Base-by-base conservation (phyloP, 2,888 invertebrate genomes). In the Sipunculus nudus region DNA sequence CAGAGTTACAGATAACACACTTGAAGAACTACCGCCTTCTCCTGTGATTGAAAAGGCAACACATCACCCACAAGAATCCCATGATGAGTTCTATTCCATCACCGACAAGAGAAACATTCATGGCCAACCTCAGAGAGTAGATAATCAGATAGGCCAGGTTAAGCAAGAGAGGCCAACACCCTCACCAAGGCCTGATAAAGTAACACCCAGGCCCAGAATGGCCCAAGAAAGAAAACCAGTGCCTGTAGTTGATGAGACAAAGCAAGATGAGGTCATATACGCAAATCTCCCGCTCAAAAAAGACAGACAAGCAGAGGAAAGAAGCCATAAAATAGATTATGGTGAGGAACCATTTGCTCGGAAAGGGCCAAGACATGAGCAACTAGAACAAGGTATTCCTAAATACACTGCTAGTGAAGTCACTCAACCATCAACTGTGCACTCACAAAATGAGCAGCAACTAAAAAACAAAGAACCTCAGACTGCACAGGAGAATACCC, bases 61-160 rank as follows among this genome's bases (percentile, higher is more conserved):
- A 8, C 4, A 1, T n/a, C 56, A 39, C 26, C 35, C 52, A 26
- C 59, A 31, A 16, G 29, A 46, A n/a, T 52, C 52, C n/a, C 61
- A 43, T 39, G 50, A 57, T 25, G 16, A 32, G 57, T 59, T 54
- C 48, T 59, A 59, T 25, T 54, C 53, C 41, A 59, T 59, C n/a
- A 54, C 59, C 6, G 47, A 53, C 1, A 48, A 35, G 16, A n/a
- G 31, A 54, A 31, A 45, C 19, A 23, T 28, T n/a, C 26, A 53
- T n/a, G 50, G n/a, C n/a, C n/a, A n/a, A n/a, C n/a, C n/a, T n/a
- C n/a, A n/a, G n/a, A n/a, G n/a, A n/a, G n/a, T n/a, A n/a, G n/a
- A n/a, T n/a, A n/a, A n/a, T n/a, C n/a, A n/a, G 41, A 23, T 39
- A 47, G 19, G 46, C 31, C 32, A 25, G 25, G 35, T 35, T 35